Conservation (phyloP, 2,113 vertebrate genomes). For the mouse (Mus musculus) region GRCm39 chr6:134229001-134229500, state of each 20-base stretch:
- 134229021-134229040: background rate
- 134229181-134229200: background rate
- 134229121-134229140: background rate
- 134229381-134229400: background rate
- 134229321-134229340: background rate
- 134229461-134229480: background rate
- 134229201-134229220: background rate
- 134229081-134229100: background rate
- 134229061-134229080: background rate
- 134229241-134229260: background rate
- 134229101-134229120: constrained; percentile 22
- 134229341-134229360: background rate
- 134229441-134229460: rapidly evolving
- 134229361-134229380: background rate
- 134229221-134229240: background rate
- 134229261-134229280: background rate
- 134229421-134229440: background rate
- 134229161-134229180: constrained; percentile 1
- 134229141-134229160: constrained; percentile 17
- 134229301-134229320: background rate
- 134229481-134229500: background rate
- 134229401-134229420: background rate
- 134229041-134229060: background rate
- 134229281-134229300: background rate
- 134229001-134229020: background rate